A percentile compares a stretch with the other conserved stretches of the same genome.
phyloP scores from a whole-genome alignment of 2,797 vertebrate species.

The Myotis planiceps region DNA sequence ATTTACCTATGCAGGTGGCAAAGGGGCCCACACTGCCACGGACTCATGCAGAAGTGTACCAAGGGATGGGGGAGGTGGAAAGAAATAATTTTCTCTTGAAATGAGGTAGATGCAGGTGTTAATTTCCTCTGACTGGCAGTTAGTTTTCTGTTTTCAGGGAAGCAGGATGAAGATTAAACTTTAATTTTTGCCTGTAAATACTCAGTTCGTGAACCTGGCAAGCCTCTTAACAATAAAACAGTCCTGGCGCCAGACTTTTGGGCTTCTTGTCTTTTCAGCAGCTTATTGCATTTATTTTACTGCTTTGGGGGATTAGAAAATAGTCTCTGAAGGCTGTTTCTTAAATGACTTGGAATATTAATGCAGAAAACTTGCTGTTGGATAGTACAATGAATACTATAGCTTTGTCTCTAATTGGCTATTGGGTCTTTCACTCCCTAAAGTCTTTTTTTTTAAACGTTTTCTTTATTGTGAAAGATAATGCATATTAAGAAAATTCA shows the following conservation, averaged over 20 bases:
- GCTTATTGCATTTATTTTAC: conserved; percentile 56
- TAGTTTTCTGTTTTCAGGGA: conserved; percentile 61
- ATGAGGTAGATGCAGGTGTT: conserved; percentile 30
- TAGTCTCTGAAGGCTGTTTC: conserved; percentile 57
- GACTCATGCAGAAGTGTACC: background rate
- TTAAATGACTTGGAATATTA: conserved; percentile 65
- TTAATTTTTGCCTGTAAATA: conserved; percentile 40
- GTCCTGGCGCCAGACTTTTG: background rate
- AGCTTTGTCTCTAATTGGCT: conserved; percentile 24
- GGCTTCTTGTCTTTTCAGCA: conserved; percentile 32
- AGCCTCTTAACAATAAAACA: background rate
- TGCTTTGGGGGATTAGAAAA: conserved; percentile 56
- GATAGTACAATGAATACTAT: background rate
- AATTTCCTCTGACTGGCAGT: conserved; percentile 53
- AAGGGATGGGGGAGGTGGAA: background rate
- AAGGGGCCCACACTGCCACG: background rate
- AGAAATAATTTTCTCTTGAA: conserved; percentile 36
- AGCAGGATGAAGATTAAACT: conserved; percentile 14
- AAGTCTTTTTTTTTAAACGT: background rate
- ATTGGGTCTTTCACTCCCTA: background rate
- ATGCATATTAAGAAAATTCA: background rate
- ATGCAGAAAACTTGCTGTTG: conserved; percentile 37
- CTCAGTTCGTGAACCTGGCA: conserved; percentile 22
- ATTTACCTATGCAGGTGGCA: background rate
- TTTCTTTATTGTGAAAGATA: conserved; percentile 49